Percentiles rank a stretch among this genome's conserved stretches.
Conservation (phyloP, 2,797 vertebrate genomes). For the Myotis myotis region DNA sequence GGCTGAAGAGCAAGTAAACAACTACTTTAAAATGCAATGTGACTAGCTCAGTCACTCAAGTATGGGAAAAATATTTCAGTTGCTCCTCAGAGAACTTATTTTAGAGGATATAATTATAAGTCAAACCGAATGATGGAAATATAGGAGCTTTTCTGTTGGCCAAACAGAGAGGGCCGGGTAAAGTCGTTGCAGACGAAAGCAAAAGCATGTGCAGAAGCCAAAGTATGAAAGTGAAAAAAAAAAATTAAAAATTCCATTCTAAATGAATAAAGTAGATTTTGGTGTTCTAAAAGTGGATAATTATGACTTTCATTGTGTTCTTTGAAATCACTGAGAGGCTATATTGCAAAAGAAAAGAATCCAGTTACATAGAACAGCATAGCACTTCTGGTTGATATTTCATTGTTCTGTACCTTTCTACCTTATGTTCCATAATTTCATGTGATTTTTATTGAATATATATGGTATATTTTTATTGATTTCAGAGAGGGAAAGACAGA, state of each 20-base stretch:
- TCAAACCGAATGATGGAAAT: not conserved
- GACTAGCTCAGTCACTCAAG: conserved; percentile 16
- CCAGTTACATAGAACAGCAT: not conserved
- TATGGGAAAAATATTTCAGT: not conserved
- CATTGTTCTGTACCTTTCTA: not conserved
- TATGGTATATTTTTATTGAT: too few species aligned
- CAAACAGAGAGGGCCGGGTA: not conserved
- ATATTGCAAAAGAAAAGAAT: not conserved
- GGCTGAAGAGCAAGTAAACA: not conserved
- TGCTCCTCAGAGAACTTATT: not conserved
- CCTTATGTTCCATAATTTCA: not conserved
- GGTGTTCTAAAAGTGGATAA: not conserved
- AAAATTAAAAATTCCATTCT: not conserved
- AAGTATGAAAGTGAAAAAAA: not conserved
- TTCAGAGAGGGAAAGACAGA: too few species aligned
- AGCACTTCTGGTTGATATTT: not conserved
- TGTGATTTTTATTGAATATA: not conserved
- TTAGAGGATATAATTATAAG: not conserved
- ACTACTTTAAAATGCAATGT: not conserved
- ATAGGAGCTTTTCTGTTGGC: not conserved
- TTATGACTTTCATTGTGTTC: not conserved
- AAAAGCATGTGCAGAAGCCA: not conserved
- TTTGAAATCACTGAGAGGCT: not conserved
- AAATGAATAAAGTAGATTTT: conserved; percentile 10
- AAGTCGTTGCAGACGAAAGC: not conserved